Evolutionary conservation across 2,113 vertebrate species (phyloP), one percentile per base, ranked within the genome.

Genomic region (Ciconia maguari): DNA sequence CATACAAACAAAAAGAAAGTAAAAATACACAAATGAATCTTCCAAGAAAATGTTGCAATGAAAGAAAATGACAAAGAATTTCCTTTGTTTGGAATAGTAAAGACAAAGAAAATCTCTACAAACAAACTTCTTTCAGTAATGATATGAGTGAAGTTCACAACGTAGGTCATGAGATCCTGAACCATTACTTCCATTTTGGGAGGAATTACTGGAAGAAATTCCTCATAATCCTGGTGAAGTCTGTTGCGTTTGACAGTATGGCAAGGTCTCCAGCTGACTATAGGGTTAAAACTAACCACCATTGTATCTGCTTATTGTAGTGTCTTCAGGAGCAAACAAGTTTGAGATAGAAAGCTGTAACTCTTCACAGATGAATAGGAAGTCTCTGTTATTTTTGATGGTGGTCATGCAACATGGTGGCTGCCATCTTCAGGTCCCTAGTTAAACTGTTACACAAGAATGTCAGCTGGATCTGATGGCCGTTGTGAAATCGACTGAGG

Each of bases 61-160:
- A 77, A 83, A 68, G 75, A 96, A 91, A 88, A 90, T 3, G 7
- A 52, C 51, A n/a, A 92, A 95, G 75, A 70, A 92, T 87, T 89
- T 92, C 95, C 94, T 95, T 82, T 96, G 93, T 95, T 97, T 96
- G 79, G 89, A 70, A 72, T 34, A 80, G 38, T 20, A 83, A 96
- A 93, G 44, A 87, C 92, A 81, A 85, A 87, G 81, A 30, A 70
- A 96, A 91, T 65, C 86, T 92, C 75, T 71, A 42, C 94, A 96
- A 95, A 96, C 79, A 96, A 97, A 92, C 69, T n/a, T 10, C 34
- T 66, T 74, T 64, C 65, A 61, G 83, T 21, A 13, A 70, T 1
- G 55, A 8, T 21, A 77, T 0, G 14, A 83, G 68, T 41, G 46
- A 52, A 84, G 80, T 87, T 96, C 94, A 89, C 55, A 41, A 41